A percentile compares a stretch with the other conserved stretches of the same genome.
These are phyloP conservation scores for Salmo trutta DNA, from an alignment of 2,797 vertebrate genomes.

Conservation along the genomic window DNA sequence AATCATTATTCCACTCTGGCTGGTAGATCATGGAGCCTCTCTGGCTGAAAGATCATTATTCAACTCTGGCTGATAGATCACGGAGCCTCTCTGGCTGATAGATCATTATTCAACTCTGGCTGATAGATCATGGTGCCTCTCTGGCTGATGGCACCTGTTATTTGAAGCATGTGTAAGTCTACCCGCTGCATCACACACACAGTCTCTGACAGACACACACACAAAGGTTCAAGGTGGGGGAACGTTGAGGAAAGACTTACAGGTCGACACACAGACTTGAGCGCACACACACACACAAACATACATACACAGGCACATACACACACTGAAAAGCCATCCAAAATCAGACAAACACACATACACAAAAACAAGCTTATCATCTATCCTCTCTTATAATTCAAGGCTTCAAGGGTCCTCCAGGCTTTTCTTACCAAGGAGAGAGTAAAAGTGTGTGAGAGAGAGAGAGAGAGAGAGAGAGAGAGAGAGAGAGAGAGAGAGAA, in stretches of 20 bases:
- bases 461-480: not conserved
- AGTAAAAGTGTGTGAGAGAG: too few species aligned
- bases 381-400: not conserved
- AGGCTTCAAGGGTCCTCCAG: not conserved
- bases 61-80: too few species aligned
- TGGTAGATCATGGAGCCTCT: too few species aligned
- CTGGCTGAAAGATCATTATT: too few species aligned
- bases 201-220: not conserved
- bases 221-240: not conserved
- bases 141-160: constrained; percentile 42
- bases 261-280: too few species aligned
- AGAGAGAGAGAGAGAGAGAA: not conserved
- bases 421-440: not conserved
- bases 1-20: too few species aligned
- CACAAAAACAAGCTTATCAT: not conserved
- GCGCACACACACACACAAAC: too few species aligned
- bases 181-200: constrained; percentile 33
- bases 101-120: too few species aligned
- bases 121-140: not conserved
- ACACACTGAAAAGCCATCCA: constrained; percentile 7
- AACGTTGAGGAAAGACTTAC: too few species aligned
- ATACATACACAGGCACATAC: too few species aligned
- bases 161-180: constrained; percentile 44
- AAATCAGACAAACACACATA: constrained; percentile 6
- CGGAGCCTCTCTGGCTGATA: too few species aligned